A percentile compares a stretch with the other conserved stretches of the same genome.
Evolutionary conservation across 2,888 invertebrate species (phyloP).

Genomic region (Campoplex nolae): DNA sequence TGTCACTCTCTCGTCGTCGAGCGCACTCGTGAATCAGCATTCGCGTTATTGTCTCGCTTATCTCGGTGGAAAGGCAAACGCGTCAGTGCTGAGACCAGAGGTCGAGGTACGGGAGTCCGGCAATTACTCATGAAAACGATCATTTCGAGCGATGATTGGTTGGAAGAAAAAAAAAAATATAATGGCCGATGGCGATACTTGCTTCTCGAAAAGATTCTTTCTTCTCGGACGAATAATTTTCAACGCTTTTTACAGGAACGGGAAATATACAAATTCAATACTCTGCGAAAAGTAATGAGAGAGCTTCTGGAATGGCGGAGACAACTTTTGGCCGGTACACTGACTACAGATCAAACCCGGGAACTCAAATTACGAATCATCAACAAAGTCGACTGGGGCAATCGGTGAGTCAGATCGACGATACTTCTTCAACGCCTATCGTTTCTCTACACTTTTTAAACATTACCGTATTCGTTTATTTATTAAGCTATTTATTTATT

Average conservation of each 20-base stretch:
- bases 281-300: slow-evolving; percentile 95
- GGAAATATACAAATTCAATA: slow-evolving; percentile 93
- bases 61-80: slow-evolving; percentile 14
- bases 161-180: not conserved
- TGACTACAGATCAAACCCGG: slow-evolving; percentile 96
- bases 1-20: not conserved
- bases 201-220: slow-evolving; percentile 50
- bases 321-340: slow-evolving; percentile 93
- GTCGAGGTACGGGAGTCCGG: not conserved
- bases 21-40: slow-evolving; percentile 34
- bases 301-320: slow-evolving; percentile 94
- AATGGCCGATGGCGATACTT: slow-evolving; percentile 66
- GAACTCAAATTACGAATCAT: slow-evolving; percentile 95
- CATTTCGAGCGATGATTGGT: not conserved
- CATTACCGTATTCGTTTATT: not conserved
- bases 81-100: not conserved
- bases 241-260: slow-evolving; percentile 87
- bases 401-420: slow-evolving; percentile 90
- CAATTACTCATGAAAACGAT: not conserved
- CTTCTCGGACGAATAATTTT: not conserved
- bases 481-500: slow-evolving; percentile 65
- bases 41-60: slow-evolving; percentile 24
- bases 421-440: not conserved
- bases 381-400: slow-evolving; percentile 98
- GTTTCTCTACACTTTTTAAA: no score